These are phyloP conservation scores for Colinus virginianus DNA, from an alignment of 2,113 vertebrate genomes.

Conservation along the genomic window DNA sequence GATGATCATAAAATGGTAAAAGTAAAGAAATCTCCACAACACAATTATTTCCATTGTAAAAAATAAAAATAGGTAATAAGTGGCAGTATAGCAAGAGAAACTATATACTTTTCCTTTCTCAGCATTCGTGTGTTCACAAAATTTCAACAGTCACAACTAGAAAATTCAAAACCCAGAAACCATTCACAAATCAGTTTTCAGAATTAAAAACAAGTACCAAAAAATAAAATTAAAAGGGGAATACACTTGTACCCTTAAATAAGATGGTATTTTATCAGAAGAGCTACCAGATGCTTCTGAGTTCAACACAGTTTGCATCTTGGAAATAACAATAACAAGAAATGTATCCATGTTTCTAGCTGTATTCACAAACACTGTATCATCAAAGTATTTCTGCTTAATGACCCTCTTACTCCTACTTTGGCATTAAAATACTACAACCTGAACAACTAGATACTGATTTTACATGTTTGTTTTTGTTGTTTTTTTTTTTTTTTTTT, in stretches of 20 bases:
- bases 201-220: background rate
- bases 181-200: background rate
- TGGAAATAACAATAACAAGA: background rate
- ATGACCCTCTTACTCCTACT: background rate
- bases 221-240: background rate
- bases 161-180: background rate
- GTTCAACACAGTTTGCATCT: background rate
- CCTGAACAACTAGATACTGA: fast-evolving
- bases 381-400: background rate
- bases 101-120: background rate
- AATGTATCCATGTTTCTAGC: fast-evolving
- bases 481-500: background rate
- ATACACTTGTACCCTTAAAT: background rate
- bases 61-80: background rate
- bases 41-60: background rate
- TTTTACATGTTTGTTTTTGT: background rate
- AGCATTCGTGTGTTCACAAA: background rate
- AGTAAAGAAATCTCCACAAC: background rate
- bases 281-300: fast-evolving
- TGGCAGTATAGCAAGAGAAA: background rate
- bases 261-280: background rate
- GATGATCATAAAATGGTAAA: background rate
- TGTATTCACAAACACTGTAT: background rate
- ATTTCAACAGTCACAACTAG: background rate
- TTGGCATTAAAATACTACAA: background rate